Evolutionary conservation across 2,113 vertebrate genomes (phyloP).

Genomic region (Semicossyphus pulcher): DNA sequence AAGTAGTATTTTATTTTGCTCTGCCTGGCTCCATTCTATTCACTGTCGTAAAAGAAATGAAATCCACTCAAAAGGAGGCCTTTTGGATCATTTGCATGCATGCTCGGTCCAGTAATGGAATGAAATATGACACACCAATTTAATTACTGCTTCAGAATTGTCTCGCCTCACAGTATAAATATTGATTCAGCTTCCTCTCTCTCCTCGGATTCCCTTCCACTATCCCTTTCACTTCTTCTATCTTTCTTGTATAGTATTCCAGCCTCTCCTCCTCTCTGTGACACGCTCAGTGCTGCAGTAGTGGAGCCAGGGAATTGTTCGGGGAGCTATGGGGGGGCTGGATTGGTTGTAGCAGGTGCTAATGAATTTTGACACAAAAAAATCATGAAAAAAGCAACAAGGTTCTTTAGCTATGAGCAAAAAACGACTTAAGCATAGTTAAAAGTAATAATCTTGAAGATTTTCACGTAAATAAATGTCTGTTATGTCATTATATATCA

Average conservation of each 20-base stretch:
- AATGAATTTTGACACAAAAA: too few relatives aligned
- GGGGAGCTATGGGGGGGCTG: neutral
- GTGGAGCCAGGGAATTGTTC: neutral
- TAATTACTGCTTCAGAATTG: conserved; percentile 80
- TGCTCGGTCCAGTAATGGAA: conserved; percentile 72
- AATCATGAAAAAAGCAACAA: too few relatives aligned
- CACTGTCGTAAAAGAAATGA: conserved; percentile 75
- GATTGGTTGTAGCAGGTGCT: neutral
- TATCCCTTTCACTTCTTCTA: conserved; percentile 18
- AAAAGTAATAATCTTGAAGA: too few relatives aligned
- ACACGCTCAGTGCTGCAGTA: conserved; percentile 3
- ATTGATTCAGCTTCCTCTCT: conserved; percentile 74
- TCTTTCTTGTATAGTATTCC: conserved; percentile 46
- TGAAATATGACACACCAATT: conserved; percentile 82
- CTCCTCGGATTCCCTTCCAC: conserved; percentile 36
- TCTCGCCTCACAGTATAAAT: conserved; percentile 80
- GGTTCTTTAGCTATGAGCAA: too few relatives aligned
- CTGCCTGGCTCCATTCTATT: conserved; percentile 62
- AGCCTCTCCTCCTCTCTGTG: conserved; percentile 16
- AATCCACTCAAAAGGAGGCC: conserved; percentile 71
- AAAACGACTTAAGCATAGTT: too few relatives aligned
- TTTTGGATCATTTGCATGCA: conserved; percentile 78
- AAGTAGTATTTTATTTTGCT: conserved; percentile 67
- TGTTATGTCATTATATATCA: too few relatives aligned
- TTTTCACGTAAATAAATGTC: too few relatives aligned